Evolutionary conservation across 2,888 invertebrate species (phyloP).

Genomic region (Petrophora chlorosata): DNA sequence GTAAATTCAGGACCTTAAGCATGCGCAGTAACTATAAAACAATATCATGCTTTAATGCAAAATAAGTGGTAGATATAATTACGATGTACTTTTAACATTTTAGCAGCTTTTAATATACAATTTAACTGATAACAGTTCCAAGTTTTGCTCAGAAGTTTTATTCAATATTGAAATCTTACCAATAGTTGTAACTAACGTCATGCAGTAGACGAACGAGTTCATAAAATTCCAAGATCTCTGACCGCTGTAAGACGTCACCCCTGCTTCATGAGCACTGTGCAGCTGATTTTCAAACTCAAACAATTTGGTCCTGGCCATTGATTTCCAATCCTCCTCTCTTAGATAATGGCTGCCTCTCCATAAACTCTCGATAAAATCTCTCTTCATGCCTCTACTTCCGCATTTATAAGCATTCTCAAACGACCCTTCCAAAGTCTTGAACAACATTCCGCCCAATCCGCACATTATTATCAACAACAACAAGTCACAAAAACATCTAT

Average conservation of each 20-base stretch:
- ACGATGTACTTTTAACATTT: neutral
- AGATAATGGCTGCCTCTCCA: conserved; percentile 92
- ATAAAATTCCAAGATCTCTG: conserved; percentile 94
- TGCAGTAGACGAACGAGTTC: conserved; percentile 93
- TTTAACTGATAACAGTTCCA: no score
- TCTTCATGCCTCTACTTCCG: conserved; percentile 92
- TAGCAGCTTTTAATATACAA: neutral
- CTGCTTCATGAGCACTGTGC: conserved; percentile 92
- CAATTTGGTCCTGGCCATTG: conserved; percentile 90
- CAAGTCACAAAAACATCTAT: conserved; percentile 87
- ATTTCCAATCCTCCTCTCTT: conserved; percentile 95
- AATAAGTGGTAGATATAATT: no score
- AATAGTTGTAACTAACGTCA: conserved; percentile 94
- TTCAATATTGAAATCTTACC: conserved; percentile 84
- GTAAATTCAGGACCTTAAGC: no score
- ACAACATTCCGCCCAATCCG: conserved; percentile 91
- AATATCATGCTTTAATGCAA: no score
- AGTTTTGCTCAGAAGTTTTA: neutral
- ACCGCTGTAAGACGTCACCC: conserved; percentile 92
- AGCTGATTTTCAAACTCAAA: conserved; percentile 94
- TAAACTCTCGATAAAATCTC: conserved; percentile 92
- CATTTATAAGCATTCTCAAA: conserved; percentile 95
- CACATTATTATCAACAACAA: conserved; percentile 88
- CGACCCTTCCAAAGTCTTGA: conserved; percentile 92
- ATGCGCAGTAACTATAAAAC: no score